A percentile compares a stretch with the other conserved stretches of the same genome.
These are phyloP conservation scores for Aphis gossypii DNA, from an alignment of 1,140 invertebrate genomes.

Conservation along the genomic window DNA sequence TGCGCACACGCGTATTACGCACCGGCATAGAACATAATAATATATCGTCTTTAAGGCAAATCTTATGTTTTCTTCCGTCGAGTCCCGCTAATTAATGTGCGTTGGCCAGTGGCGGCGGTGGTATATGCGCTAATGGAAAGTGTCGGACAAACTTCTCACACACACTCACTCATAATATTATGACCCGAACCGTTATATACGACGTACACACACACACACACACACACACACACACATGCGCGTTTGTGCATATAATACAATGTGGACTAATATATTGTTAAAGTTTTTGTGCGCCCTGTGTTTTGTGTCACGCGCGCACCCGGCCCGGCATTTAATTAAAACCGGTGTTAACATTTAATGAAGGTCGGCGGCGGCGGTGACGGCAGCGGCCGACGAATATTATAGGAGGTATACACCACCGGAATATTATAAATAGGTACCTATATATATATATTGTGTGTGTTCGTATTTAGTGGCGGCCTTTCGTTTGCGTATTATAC, in stretches of 20 bases:
- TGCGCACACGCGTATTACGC: not conserved
- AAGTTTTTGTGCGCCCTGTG: constrained; percentile 32
- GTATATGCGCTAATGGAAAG: constrained; percentile 34
- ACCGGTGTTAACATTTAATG: constrained; percentile 52
- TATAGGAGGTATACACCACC: not conserved
- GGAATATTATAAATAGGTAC: not conserved
- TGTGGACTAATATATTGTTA: constrained; percentile 40
- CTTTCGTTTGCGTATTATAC: not conserved
- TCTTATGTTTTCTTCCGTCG: constrained; percentile 47
- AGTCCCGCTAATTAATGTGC: constrained; percentile 42
- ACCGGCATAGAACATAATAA: not conserved
- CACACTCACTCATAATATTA: constrained; percentile 2
- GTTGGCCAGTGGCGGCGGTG: not conserved
- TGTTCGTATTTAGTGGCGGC: not conserved
- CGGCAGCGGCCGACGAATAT: not conserved
- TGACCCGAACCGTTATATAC: not conserved
- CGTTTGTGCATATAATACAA: not conserved
- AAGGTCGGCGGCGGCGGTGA: not conserved
- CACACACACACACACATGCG: too few species aligned
- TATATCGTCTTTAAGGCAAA: constrained; percentile 47
- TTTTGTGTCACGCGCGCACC: constrained; percentile 1
- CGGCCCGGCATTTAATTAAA: constrained; percentile 50
- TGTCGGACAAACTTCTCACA: constrained; percentile 28
- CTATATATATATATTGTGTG: too few species aligned
- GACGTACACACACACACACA: not conserved